Base-by-base conservation (phyloP, 2,888 invertebrate genomes). In the Thereva nobilitata region DNA sequence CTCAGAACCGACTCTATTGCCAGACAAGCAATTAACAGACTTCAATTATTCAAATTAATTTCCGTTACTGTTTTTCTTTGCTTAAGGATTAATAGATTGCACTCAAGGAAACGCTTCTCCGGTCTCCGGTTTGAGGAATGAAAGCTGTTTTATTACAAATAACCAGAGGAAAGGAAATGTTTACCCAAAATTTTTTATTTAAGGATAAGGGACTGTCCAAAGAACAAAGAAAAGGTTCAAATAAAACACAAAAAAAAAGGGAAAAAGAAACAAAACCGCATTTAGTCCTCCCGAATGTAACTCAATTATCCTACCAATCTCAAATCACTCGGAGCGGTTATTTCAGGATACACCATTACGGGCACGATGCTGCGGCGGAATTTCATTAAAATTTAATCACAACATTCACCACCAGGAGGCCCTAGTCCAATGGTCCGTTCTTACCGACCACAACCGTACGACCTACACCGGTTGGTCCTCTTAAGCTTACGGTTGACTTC, bases 261-360 rank as follows among this genome's bases (percentile, higher is more conserved):
- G n/a, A n/a, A 40, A 47, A 41, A 42, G 49, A 34, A 55, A 41
- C 50, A 56, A 54, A 45, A 54, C 41, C 45, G 44, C 55, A 61
- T n/a, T 55, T 40, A 10, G 56, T 56, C 55, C 55, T 41, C n/a
- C 42, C 42, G 57, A 63, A 65, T 57, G 63, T 69, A 69, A 69
- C 67, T 69, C 67, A 69, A 67, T 69, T 69, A 67, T 64, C 52
- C 63, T 66, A 45, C 53, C 69, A 69, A 69, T 69, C 67, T 69
- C 67, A 67, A 67, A 69, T 69, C 69, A 69, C 69, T 69, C 49
- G 69, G 53, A 69, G 69, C 69, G 63, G 52, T 64, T 67, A 65
- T 69, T 65, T 44, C 55, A 47, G 53, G 35, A 42, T 53, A n/a
- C n/a, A 10, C 64, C 64, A 53, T 64, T 44, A 53, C 35, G 45